These are phyloP conservation scores for Lamellibrachia columna DNA, from an alignment of 2,888 invertebrate genomes.

Conservation along the genomic window DNA sequence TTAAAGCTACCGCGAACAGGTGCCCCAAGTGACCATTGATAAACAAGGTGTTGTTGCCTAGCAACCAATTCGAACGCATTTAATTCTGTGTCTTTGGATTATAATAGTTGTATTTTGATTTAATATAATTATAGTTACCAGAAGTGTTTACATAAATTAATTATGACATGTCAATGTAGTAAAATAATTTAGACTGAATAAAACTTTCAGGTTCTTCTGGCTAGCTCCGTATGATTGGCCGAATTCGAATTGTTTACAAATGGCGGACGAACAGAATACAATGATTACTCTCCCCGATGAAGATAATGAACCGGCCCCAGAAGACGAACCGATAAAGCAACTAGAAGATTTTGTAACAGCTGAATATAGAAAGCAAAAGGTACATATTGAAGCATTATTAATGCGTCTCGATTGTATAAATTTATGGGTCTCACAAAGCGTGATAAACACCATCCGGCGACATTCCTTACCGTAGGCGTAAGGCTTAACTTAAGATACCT, in stretches of 20 bases:
- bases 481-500: too few species aligned
- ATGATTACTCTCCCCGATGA: not conserved
- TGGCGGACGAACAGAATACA: not conserved
- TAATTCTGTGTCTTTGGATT: not conserved
- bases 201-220: not conserved
- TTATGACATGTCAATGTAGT: not conserved
- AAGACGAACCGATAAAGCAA: not conserved
- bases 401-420: not conserved
- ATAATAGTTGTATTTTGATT: not conserved
- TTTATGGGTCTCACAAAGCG: not conserved
- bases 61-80: not conserved
- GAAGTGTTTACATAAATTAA: not conserved
- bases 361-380: constrained; percentile 6
- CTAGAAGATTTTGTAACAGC: constrained; percentile 16
- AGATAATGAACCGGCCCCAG: not conserved
- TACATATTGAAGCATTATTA: not conserved
- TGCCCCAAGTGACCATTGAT: not conserved
- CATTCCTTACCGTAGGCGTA: too few species aligned
- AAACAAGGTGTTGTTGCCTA: not conserved
- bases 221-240: constrained; percentile 9
- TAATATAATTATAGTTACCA: not conserved
- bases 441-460: too few species aligned
- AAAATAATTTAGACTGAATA: not conserved
- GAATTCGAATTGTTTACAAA: constrained; percentile 16
- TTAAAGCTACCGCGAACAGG: not conserved